These are phyloP conservation scores for Hybos culiciformis DNA, from an alignment of 2,888 invertebrate genomes.

Conservation along the genomic window DNA sequence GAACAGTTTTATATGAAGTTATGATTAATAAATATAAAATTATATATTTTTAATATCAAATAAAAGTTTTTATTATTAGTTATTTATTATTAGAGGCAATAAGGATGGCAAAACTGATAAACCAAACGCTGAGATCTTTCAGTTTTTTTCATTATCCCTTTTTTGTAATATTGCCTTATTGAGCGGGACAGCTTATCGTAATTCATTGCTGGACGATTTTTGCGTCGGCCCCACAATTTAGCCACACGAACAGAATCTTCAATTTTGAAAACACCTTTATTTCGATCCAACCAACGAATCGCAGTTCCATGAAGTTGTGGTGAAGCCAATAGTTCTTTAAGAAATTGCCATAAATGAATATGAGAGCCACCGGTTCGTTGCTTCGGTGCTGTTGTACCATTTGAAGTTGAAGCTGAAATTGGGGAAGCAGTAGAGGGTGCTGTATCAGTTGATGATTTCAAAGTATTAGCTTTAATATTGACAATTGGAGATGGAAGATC, in stretches of 20 bases:
- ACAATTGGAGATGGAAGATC: constrained; percentile 19
- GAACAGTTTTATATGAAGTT: constrained; percentile 5
- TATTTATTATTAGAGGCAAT: constrained; percentile 54
- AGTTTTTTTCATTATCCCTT: constrained; percentile 99
- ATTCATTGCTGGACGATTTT: constrained; percentile 98
- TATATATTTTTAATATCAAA: constrained; percentile 15
- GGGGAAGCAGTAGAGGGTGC: constrained; percentile 21
- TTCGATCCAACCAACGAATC: constrained; percentile 93
- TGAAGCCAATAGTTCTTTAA: constrained; percentile 84
- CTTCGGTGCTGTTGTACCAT: constrained; percentile 18
- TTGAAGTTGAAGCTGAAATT: constrained; percentile 25
- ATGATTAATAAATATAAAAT: constrained; percentile 14
- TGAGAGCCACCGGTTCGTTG: constrained; percentile 57
- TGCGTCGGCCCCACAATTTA: constrained; percentile 93
- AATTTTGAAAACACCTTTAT: constrained; percentile 94
- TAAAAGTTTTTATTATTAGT: constrained; percentile 12
- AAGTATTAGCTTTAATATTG: constrained; percentile 8
- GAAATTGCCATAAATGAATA: constrained; percentile 97
- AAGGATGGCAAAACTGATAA: constrained; percentile 96
- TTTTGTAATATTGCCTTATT: constrained; percentile 97
- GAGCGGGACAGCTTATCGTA: constrained; percentile 97
- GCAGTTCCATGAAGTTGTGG: constrained; percentile 84
- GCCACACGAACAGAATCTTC: constrained; percentile 97
- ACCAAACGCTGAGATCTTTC: constrained; percentile 95
- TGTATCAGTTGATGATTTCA: constrained; percentile 20